phyloP scores from a whole-genome alignment of 2,113 vertebrate genomes.

The Myotis brandtii region DNA sequence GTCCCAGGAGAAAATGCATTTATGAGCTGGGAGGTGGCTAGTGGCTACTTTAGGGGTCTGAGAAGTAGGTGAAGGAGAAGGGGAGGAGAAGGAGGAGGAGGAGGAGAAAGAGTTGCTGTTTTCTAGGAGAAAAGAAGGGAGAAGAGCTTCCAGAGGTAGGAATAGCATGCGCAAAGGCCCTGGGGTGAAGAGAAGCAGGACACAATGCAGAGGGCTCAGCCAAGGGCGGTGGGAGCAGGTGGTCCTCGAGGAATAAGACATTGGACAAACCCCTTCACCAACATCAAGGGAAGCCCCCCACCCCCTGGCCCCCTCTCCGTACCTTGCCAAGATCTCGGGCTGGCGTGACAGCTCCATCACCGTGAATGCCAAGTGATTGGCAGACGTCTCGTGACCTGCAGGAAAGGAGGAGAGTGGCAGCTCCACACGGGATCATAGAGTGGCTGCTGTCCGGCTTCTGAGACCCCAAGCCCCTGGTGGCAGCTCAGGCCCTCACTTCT shows the following conservation, averaged over 20 bases:
- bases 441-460: not conserved
- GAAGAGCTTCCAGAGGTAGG: not conserved
- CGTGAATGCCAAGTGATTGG: conserved; percentile 92
- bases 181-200: not conserved
- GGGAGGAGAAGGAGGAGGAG: too few relatives aligned
- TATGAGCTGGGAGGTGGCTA: not conserved
- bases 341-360: conserved; percentile 92
- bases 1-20: not conserved
- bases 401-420: not conserved
- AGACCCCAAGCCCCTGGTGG: not conserved
- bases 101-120: not conserved
- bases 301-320: not conserved
- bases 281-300: fast-evolving
- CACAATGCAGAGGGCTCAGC: not conserved
- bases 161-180: not conserved
- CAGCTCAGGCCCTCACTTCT: too few relatives aligned
- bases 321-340: conserved; percentile 93
- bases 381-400: conserved; percentile 94
- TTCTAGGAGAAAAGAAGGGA: not conserved
- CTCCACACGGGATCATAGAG: fast-evolving
- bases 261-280: not conserved
- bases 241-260: not conserved
- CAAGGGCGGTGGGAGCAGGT: fast-evolving
- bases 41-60: not conserved
- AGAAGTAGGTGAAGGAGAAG: not conserved